Conservation (phyloP, 1,140 invertebrate genomes). For the Phymastichus coffea region DNA sequence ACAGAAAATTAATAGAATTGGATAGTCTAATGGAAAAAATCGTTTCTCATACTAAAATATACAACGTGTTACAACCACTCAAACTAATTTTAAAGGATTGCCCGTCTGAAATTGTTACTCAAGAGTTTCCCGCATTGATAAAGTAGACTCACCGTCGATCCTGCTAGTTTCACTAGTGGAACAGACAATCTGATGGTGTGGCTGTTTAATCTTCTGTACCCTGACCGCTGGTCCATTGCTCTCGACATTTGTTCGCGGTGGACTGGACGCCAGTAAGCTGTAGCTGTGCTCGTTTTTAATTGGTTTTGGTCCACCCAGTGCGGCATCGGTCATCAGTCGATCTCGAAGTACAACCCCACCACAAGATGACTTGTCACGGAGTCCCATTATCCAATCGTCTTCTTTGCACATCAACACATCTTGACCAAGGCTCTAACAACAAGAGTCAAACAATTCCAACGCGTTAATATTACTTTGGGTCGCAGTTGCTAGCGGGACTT, state of each 20-base stretch:
- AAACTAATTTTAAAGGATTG: no score
- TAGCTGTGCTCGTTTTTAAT: slow-evolving; percentile 87
- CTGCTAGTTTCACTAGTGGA: slow-evolving; percentile 16
- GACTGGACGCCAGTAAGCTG: slow-evolving; percentile 63
- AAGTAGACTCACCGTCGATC: slow-evolving; percentile 8
- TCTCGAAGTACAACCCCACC: slow-evolving; percentile 78
- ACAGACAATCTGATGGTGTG: no score
- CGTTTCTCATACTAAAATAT: no score
- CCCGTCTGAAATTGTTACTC: no score
- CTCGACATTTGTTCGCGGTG: no score
- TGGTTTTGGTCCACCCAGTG: slow-evolving; percentile 70
- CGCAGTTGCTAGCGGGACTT: no score
- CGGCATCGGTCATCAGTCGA: slow-evolving; percentile 85
- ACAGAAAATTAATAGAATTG: no score
- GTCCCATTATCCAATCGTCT: slow-evolving; percentile 48
- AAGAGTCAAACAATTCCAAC: background rate
- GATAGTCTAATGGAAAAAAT: no score
- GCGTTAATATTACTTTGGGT: no score
- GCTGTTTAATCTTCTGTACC: background rate
- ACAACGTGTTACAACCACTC: no score
- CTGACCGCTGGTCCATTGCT: slow-evolving; percentile 58
- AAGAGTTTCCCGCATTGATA: no score
- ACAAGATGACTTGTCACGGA: slow-evolving; percentile 38
- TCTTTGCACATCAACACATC: slow-evolving; percentile 46
- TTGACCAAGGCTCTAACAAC: slow-evolving; percentile 40